Percentiles rank a stretch among this genome's conserved stretches.
phyloP scores from a whole-genome alignment of 2,113 vertebrate species.

The Calypte anna region DNA sequence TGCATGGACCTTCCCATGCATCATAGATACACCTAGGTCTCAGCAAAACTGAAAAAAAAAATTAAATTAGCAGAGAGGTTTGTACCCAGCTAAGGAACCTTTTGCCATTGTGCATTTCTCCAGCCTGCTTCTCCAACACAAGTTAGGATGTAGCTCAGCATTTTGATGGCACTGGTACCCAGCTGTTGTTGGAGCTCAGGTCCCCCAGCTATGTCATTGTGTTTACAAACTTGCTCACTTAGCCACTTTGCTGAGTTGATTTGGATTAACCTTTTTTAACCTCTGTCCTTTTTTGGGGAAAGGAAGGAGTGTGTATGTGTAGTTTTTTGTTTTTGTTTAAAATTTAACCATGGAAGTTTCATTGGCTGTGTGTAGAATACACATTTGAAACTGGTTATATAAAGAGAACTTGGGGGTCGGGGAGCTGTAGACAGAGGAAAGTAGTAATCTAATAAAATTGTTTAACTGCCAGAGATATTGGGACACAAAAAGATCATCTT shows the following conservation, averaged over 20 bases:
- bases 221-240: background rate
- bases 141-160: rapidly evolving
- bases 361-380: background rate
- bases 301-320: rapidly evolving
- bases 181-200: rapidly evolving
- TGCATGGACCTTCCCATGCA: background rate
- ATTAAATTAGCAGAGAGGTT: background rate
- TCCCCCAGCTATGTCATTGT: background rate
- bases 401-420: background rate
- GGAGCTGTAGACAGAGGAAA: background rate
- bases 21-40: background rate
- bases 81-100: background rate
- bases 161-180: background rate
- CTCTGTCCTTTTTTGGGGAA: background rate
- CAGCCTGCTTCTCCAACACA: rapidly evolving
- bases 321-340: background rate
- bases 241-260: background rate
- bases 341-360: background rate
- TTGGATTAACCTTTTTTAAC: background rate
- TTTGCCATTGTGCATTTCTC: background rate
- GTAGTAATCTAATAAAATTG: background rate
- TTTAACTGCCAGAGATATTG: background rate
- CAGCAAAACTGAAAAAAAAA: background rate
- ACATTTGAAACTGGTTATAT: background rate
- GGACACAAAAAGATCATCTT: background rate